Evolutionary conservation across 2,888 invertebrate species (phyloP).

Genomic region (Netelia melanura): DNA sequence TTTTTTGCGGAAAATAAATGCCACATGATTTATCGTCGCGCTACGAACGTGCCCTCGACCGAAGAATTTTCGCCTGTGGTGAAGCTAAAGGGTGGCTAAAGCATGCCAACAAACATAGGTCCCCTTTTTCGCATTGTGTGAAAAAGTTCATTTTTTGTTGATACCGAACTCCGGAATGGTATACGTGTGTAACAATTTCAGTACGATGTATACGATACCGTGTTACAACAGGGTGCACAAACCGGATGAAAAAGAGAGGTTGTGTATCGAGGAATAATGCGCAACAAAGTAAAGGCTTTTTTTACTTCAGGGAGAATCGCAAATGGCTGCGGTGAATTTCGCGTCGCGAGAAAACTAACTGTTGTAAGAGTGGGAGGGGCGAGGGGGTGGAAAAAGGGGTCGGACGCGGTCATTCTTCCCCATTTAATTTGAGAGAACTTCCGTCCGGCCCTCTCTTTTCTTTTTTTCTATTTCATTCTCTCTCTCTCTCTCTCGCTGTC

Average conservation of each 20-base stretch:
- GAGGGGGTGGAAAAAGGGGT: neutral
- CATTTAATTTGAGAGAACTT: conserved; percentile 67
- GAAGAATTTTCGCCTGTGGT: conserved; percentile 25
- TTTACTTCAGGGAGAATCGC: conserved; percentile 31
- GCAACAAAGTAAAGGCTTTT: conserved; percentile 1
- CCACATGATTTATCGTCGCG: conserved; percentile 42
- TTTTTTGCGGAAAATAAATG: conserved; percentile 49
- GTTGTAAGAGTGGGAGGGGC: neutral
- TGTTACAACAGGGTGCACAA: neutral
- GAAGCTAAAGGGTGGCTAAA: conserved; percentile 9
- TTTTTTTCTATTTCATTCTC: too few relatives aligned
- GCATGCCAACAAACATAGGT: conserved; percentile 37
- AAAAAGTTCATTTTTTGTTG: conserved; percentile 38
- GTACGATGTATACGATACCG: neutral
- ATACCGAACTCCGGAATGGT: neutral
- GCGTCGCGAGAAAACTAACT: conserved; percentile 35
- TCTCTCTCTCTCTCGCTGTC: conserved; percentile 10
- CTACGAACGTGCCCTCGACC: conserved; percentile 34
- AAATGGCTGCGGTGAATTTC: conserved; percentile 44
- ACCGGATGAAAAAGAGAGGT: neutral
- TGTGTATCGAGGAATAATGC: conserved; percentile 2
- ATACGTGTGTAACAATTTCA: too few relatives aligned
- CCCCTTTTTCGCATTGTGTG: conserved; percentile 27
- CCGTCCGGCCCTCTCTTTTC: conserved; percentile 17
- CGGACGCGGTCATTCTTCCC: conserved; percentile 56